Base-by-base conservation (phyloP, 2,113 vertebrate species). In the Raphicerus campestris region DNA sequence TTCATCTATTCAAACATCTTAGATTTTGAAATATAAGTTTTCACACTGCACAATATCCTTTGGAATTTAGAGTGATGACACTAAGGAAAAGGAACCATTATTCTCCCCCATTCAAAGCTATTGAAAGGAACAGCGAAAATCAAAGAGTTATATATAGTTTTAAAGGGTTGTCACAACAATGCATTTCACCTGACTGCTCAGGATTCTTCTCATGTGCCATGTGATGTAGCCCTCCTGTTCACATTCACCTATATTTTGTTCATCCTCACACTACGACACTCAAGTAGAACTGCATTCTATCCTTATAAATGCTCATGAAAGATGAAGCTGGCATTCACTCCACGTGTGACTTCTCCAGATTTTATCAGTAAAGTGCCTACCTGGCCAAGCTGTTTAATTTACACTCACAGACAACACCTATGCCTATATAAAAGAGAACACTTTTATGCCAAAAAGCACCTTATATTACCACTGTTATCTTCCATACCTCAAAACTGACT, bases 1-100 rank as follows among this genome's bases (percentile, higher is more conserved):
- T 85, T 94, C 24, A 78, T 91, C 77, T 89, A 75, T 73, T 93
- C 95, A 93, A 82, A 53, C 39, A 89, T 92, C 70, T 90, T 86
- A 77, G 15, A 56, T 51, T 87, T 56, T 96, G 32, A 85, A 94
- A 83, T 63, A 58, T 83, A 94, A n/a, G 39, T 88, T 82, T 82
- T 51, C 42, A 89, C 35, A 81, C 42, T 55, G 24, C 58, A 92
- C 60, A 75, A 63, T 42, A 85, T 66, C 26, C 7, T 56, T 73
- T 80, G 45, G 17, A 94, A 87, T 53, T 91, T 81, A 86, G 58
- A 94, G 51, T 81, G 87, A 94, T 73, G 73, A 75, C 10, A 35
- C 15, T 42, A 49, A 80, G 8, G 5, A 63, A 86, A 84, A 87
- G 45, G 28, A 84, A 56, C 17, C 10, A 77, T 97, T 93, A 81